phyloP scores from a whole-genome alignment of 2,797 vertebrate genomes.

The Eulemur coronatus region DNA sequence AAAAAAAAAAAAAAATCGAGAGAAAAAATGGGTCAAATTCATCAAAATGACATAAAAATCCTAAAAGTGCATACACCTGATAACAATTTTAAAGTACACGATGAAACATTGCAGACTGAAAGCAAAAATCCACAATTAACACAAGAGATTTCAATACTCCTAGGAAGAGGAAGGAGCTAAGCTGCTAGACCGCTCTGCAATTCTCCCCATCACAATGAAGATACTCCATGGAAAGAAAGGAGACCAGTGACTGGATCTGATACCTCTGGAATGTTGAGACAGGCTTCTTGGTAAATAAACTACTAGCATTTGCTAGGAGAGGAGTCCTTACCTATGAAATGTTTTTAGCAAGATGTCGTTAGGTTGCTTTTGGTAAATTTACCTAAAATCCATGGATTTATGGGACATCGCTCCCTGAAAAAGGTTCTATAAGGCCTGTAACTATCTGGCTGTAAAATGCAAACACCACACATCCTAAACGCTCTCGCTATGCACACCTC shows the following conservation, averaged over 20 bases:
- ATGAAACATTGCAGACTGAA: neutral
- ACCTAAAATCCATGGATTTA: neutral
- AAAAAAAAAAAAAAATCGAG: no score
- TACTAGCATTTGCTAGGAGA: neutral
- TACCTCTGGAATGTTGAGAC: neutral
- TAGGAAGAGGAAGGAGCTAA: neutral
- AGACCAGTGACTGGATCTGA: neutral
- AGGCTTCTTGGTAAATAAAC: neutral
- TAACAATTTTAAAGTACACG: neutral
- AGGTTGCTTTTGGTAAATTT: neutral
- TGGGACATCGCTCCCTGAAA: neutral
- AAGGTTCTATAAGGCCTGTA: no score
- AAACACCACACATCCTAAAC: neutral
- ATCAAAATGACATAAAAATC: neutral
- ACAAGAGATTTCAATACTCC: neutral
- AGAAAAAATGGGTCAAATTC: neutral
- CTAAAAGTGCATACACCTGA: neutral
- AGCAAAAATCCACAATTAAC: neutral
- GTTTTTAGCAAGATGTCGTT: neutral
- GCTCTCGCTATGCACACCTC: neutral
- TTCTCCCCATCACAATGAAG: neutral
- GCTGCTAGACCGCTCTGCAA: neutral
- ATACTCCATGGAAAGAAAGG: neutral
- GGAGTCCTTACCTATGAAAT: neutral
- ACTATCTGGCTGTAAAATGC: neutral